Evolutionary conservation across 2,888 invertebrate species (phyloP), one percentile per base, ranked within the genome.

Genomic region (Trypoxylon attenuatum): DNA sequence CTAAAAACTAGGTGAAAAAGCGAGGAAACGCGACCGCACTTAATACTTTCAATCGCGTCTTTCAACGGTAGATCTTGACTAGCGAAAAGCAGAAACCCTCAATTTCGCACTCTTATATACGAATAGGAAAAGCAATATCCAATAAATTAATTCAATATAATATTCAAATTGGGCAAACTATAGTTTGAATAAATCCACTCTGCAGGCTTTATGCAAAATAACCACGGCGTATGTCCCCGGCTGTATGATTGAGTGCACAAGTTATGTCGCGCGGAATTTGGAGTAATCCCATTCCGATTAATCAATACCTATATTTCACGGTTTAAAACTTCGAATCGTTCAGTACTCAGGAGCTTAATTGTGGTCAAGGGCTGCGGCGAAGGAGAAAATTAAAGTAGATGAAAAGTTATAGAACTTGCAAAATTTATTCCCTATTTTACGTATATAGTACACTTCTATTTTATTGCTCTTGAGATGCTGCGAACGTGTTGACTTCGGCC

Each of bases 401-500:
- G n/a, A n/a, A n/a, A 33, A 10, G 10, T 33, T 3, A 33, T 33
- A 1, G 13, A 1, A 13, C 13, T 33, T 6, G 4, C 13, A 25
- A 25, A 13, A 41, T 41, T 51, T 4, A 1, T 41, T 8, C 21
- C 10, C 21, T 22, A 41, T 2, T 6, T 39, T 39, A 13, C 16
- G 38, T 42, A 39, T 42, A 18, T 10, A 49, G 6, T 8, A 10
- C 15, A 38, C n/a, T 3, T 21, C 73, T 33, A 77, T 67, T 85
- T 89, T 65, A 90, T 79, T 52, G 87, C 87, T 82, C 89, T 88
- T 75, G 89, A 88, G 41, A 90, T 88, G 84, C 89, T 89, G 5
- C 89, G 87, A 5, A 90, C 88, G 81, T 91, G 90, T 73, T 89
- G 90, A 74, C 89, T 90, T 66, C 89, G 89, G 1, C 90, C 89